These are phyloP conservation scores for Ephestia elutella DNA, from an alignment of 1,140 invertebrate genomes.

Conservation along the genomic window DNA sequence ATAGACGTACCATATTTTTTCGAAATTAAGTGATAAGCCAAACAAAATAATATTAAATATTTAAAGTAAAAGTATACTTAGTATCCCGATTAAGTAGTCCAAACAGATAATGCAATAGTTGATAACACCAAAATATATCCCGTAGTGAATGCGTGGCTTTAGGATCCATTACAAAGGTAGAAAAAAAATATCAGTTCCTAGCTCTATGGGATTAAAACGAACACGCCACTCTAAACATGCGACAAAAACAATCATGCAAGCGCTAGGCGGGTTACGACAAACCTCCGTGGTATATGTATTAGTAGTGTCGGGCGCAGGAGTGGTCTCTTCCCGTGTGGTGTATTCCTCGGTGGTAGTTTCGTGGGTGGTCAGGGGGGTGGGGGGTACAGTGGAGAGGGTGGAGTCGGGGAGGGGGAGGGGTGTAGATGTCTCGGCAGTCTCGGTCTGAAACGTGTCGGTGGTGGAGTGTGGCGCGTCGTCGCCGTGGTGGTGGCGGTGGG, in stretches of 20 bases:
- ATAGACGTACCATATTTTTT: too few relatives aligned
- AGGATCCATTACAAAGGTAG: too few relatives aligned
- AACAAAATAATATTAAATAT: too few relatives aligned
- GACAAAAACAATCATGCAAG: conserved; percentile 14
- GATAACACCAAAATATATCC: too few relatives aligned
- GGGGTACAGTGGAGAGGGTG: conserved; percentile 16
- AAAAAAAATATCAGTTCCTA: too few relatives aligned
- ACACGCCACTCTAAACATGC: not conserved
- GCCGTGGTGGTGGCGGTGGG: conserved; percentile 65
- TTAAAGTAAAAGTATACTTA: too few relatives aligned
- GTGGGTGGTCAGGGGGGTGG: conserved; percentile 15
- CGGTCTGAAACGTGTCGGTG: conserved; percentile 64
- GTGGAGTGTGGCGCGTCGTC: conserved; percentile 53
- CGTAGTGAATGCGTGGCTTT: too few relatives aligned
- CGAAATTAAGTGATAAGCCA: too few relatives aligned
- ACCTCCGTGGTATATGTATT: conserved; percentile 70
- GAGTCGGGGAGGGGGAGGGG: conserved; percentile 10
- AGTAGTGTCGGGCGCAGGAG: conserved; percentile 56
- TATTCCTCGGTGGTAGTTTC: conserved; percentile 40
- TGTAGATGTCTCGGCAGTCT: conserved; percentile 34
- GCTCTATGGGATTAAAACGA: not conserved
- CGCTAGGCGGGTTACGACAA: conserved; percentile 61
- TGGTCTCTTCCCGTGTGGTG: conserved; percentile 44
- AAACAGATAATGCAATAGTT: too few relatives aligned
- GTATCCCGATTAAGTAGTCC: too few relatives aligned